Evolutionary conservation across 1,140 invertebrate species (phyloP).

Genomic region (Sminthurides bifidus): DNA sequence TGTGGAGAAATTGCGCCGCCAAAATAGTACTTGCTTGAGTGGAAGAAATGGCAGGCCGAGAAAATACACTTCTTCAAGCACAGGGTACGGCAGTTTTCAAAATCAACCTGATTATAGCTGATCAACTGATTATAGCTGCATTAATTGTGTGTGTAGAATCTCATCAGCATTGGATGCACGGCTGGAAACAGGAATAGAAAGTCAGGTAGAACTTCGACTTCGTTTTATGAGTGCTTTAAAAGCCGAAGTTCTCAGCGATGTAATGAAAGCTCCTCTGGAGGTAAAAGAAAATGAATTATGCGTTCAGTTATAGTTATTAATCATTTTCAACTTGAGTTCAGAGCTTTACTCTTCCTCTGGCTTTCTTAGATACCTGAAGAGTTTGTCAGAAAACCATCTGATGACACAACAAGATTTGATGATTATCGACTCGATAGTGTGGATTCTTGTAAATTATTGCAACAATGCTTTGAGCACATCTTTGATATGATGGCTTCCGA

Average conservation of each 20-base stretch:
- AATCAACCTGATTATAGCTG: too few relatives aligned
- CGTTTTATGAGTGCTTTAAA: conserved; percentile 33
- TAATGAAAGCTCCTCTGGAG: conserved; percentile 16
- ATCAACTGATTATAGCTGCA: too few relatives aligned
- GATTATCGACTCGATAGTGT: not conserved
- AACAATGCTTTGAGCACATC: conserved; percentile 23
- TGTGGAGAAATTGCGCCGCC: too few relatives aligned
- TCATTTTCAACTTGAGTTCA: not conserved
- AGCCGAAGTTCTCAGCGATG: conserved; percentile 19
- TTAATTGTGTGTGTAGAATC: conserved; percentile 30
- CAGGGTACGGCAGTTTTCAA: too few relatives aligned
- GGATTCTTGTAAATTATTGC: conserved; percentile 3
- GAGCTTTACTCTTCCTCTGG: not conserved
- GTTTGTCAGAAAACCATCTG: conserved; percentile 8
- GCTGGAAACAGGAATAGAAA: conserved; percentile 33
- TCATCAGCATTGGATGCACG: conserved; percentile 34
- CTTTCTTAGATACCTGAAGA: conserved; percentile 11
- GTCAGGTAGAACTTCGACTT: conserved; percentile 32
- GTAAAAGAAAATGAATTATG: conserved; percentile 12
- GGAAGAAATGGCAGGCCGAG: too few relatives aligned
- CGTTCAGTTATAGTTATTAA: too few relatives aligned
- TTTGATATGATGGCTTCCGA: conserved; percentile 30
- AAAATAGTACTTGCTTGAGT: too few relatives aligned
- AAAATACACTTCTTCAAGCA: too few relatives aligned
- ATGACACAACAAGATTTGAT: not conserved